Conservation (phyloP, 2,797 vertebrate species). For the Octomys mimax region DNA sequence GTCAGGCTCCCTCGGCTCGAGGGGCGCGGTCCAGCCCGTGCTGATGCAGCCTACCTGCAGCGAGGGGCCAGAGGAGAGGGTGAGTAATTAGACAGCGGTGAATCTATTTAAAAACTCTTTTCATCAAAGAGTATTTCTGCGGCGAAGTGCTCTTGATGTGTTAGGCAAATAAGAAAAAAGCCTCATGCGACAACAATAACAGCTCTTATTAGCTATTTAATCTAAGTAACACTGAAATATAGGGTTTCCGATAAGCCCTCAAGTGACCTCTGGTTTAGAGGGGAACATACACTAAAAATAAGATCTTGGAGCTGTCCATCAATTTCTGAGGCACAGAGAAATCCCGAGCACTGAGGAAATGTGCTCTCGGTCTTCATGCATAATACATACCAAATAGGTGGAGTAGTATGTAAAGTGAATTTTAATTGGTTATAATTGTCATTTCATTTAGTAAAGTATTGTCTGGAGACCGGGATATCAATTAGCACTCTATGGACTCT, state of each 20-base stretch:
- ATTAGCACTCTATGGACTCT: constrained; percentile 92
- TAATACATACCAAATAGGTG: constrained; percentile 93
- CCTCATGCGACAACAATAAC: constrained; percentile 78
- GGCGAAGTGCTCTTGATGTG: constrained; percentile 75
- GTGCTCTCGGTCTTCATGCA: constrained; percentile 91
- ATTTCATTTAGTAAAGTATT: constrained; percentile 94
- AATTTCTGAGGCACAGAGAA: constrained; percentile 87
- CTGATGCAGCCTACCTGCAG: constrained; percentile 71
- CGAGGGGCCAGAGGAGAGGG: constrained; percentile 70
- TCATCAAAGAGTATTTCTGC: constrained; percentile 70
- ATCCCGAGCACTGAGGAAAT: constrained; percentile 89
- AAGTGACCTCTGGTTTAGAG: constrained; percentile 84
- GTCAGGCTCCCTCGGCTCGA: constrained; percentile 70
- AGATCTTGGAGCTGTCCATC: constrained; percentile 91
- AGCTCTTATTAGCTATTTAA: constrained; percentile 81
- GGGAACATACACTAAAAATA: constrained; percentile 77
- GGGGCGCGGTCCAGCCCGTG: neutral
- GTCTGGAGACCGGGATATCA: constrained; percentile 93
- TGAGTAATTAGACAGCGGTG: constrained; percentile 79
- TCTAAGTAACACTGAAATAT: constrained; percentile 83
- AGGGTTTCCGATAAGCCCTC: constrained; percentile 82
- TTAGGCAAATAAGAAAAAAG: constrained; percentile 84
- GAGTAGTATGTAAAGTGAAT: constrained; percentile 93
- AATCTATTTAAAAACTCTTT: constrained; percentile 75
- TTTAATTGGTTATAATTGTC: constrained; percentile 95